Conservation (phyloP, 1,140 invertebrate species). For the Coptotermes formosanus region DNA sequence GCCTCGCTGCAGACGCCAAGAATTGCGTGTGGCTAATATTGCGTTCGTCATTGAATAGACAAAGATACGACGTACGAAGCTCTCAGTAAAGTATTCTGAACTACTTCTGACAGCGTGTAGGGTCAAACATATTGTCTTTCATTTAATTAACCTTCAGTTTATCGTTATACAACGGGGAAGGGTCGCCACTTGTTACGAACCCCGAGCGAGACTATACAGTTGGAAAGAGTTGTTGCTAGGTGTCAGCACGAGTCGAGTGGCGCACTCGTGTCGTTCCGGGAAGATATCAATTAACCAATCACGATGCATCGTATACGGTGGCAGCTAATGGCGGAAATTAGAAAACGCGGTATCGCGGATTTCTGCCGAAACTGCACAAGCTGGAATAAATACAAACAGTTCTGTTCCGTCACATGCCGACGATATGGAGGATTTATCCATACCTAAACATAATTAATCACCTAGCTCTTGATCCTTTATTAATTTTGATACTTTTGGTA, state of each 20-base stretch:
- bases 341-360: background rate
- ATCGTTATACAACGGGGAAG: background rate
- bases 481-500: no score
- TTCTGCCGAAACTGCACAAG: background rate
- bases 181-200: background rate
- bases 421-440: no score
- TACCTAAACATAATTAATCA: no score
- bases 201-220: background rate
- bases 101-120: background rate
- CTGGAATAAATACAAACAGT: no score
- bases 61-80: background rate
- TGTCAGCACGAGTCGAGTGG: background rate
- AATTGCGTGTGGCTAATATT: background rate
- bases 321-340: background rate
- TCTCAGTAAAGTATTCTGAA: background rate
- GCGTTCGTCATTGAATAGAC: background rate
- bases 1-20: slow-evolving; percentile 4
- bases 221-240: background rate
- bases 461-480: no score
- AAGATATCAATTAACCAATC: background rate
- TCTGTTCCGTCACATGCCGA: no score
- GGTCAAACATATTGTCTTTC: background rate
- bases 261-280: background rate
- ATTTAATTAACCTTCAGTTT: background rate
- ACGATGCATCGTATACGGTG: background rate